Evolutionary conservation across 1,140 invertebrate genomes (phyloP), one percentile per base, ranked within the genome.

Genomic region (Drosophila kurseongensis): DNA sequence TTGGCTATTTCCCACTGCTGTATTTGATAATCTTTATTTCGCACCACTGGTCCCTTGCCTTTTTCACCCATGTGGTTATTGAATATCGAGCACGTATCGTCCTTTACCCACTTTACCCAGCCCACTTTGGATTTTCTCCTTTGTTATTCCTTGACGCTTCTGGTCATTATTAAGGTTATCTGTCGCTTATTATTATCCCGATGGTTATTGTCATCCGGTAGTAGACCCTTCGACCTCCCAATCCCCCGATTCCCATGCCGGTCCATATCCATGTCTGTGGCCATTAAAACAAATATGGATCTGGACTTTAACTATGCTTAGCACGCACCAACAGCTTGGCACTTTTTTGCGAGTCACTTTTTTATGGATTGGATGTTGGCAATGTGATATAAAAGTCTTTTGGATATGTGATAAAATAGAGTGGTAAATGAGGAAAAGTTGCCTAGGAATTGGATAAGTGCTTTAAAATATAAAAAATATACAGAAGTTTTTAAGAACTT

Each of bases 91-190:
- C 82, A 88, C 82, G 82, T 86, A 62, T 72, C 47, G 36, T 41
- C 52, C 29, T 23, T 32, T 32, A 32, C 5, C 59, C 57, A 32
- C 38, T 14, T 14, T 14, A 27, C 13, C 29, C 41, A 13, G 0
- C 35, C n/a, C 35, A 40, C 18, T 32, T 42, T 41, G 36, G 44
- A 55, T 10, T 55, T 55, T 14, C 23, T 35, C 32, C 35, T 35
- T 52, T 54, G 50, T 78, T 41, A 55, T 54, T 67, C 52, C 35
- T 62, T 29, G 45, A 55, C 45, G 36, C 48, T 65, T 65, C 42
- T 66, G 85, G 86, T 76, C 85, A 80, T 89, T 90, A 89, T 89
- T 90, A 78, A 90, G 78, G 78, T 76, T 81, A 86, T 85, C 81
- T 78, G 83, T 72, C 82, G 78, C 79, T 82, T 86, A 88, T 88